Conservation (phyloP, 2,797 vertebrate genomes). For the Hylomyscus alleni region DNA sequence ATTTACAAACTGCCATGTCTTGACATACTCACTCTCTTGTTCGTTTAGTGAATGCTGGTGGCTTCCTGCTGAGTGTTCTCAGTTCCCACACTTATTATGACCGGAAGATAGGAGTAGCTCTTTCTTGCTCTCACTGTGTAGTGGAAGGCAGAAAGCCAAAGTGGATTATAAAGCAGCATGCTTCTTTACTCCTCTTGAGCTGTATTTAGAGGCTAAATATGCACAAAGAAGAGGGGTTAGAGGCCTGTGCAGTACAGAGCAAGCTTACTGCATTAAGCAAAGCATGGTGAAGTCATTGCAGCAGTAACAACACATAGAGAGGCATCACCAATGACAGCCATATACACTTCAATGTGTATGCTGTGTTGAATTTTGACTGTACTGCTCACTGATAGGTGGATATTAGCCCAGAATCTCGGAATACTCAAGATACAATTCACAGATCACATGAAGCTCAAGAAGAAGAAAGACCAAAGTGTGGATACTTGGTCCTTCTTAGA, state of each 20-base stretch:
- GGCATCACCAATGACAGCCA: neutral
- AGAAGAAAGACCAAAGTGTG: too few species aligned
- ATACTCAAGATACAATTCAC: too few species aligned
- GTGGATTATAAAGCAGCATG: neutral
- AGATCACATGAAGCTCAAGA: too few species aligned
- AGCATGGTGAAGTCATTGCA: neutral
- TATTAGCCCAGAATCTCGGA: too few species aligned
- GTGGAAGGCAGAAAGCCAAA: neutral
- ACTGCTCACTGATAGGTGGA: too few species aligned
- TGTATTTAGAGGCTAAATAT: neutral
- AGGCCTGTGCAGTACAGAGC: neutral
- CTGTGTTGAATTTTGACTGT: neutral
- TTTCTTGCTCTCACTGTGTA: neutral
- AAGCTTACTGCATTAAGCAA: neutral
- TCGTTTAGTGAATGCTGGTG: slow-evolving; percentile 39
- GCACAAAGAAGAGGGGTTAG: neutral
- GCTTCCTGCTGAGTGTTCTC: neutral
- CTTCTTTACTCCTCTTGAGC: neutral
- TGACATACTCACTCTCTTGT: neutral
- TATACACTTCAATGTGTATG: neutral
- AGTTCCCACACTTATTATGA: neutral
- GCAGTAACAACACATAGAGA: neutral
- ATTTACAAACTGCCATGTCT: neutral
- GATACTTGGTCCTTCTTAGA: too few species aligned
- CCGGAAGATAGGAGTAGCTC: neutral